Evolutionary conservation across 1,140 invertebrate species (phyloP), one percentile per base, ranked within the genome.

Genomic region (Pristionchus pacificus): DNA sequence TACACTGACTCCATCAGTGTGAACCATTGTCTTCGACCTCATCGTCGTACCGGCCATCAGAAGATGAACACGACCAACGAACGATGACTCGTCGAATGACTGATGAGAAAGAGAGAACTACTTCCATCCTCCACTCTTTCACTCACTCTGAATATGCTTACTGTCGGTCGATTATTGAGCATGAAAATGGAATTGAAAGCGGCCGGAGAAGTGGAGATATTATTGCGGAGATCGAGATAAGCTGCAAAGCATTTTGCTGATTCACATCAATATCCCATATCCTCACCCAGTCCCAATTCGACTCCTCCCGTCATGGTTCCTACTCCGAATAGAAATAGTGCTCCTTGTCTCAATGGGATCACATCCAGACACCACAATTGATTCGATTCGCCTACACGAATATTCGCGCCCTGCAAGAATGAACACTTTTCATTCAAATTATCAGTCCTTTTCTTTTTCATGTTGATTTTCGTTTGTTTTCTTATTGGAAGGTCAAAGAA

Each of bases 51-150:
- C 6, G 19, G 38, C 6, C 6, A 49, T 6, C 6, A 6, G 19
- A 49, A 49, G 38, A 49, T 49, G 38, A 49, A 49, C 38, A 49
- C 38, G 38, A 49, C 38, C 38, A 49, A 49, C 38, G 38, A 49
- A 49, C 19, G 38, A 10, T 19, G 38, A 49, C 19, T n/a, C n/a
- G n/a, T n/a, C n/a, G n/a, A n/a, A n/a, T n/a, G n/a, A n/a, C n/a
- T n/a, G n/a, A n/a, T n/a, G n/a, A n/a, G n/a, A n/a, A n/a, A n/a
- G n/a, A n/a, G n/a, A n/a, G n/a, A n/a, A n/a, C n/a, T n/a, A n/a
- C n/a, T n/a, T n/a, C n/a, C n/a, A n/a, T n/a, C n/a, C n/a, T n/a
- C n/a, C n/a, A n/a, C n/a, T n/a, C n/a, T n/a, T n/a, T n/a, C n/a
- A n/a, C n/a, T n/a, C n/a, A n/a, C n/a, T n/a, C n/a, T n/a, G n/a